These are phyloP conservation scores for Brenthis ino DNA, from an alignment of 2,888 invertebrate species.

Conservation along the genomic window DNA sequence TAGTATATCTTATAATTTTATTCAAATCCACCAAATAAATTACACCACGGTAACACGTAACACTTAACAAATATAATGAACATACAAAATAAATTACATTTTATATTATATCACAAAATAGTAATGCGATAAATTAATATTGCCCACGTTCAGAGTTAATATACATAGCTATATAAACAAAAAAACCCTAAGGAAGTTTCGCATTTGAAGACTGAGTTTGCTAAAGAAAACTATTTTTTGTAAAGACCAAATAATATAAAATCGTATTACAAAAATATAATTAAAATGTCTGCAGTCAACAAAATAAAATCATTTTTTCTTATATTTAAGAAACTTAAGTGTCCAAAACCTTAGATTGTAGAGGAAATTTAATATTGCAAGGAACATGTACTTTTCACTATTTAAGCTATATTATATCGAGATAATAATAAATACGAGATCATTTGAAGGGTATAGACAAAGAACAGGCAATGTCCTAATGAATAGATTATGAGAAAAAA, in stretches of 20 bases:
- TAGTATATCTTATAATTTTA: conserved; percentile 63
- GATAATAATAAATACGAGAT: too few relatives aligned
- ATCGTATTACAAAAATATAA: neutral
- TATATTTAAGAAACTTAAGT: neutral
- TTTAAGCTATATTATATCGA: too few relatives aligned
- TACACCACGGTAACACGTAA: conserved; percentile 60
- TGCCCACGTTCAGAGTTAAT: conserved; percentile 19
- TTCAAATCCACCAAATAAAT: conserved; percentile 68
- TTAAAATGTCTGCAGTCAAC: neutral
- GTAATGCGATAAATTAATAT: conserved; percentile 37
- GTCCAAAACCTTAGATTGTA: neutral
- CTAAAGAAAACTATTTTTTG: neutral
- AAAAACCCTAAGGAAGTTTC: conserved; percentile 7
- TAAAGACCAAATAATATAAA: conserved; percentile 6
- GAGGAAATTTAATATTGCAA: neutral
- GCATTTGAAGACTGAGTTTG: conserved; percentile 3
- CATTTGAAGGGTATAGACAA: too few relatives aligned
- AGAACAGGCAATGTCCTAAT: too few relatives aligned
- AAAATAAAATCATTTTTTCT: neutral
- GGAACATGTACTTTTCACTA: neutral
- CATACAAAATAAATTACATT: conserved; percentile 43
- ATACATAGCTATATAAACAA: neutral
- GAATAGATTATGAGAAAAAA: too few relatives aligned
- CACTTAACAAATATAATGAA: conserved; percentile 44
- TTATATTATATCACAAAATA: conserved; percentile 50